A percentile compares a stretch with the other conserved stretches of the same genome.
phyloP scores from a whole-genome alignment of 2,113 vertebrate genomes.

The Henicopernis longicauda region DNA sequence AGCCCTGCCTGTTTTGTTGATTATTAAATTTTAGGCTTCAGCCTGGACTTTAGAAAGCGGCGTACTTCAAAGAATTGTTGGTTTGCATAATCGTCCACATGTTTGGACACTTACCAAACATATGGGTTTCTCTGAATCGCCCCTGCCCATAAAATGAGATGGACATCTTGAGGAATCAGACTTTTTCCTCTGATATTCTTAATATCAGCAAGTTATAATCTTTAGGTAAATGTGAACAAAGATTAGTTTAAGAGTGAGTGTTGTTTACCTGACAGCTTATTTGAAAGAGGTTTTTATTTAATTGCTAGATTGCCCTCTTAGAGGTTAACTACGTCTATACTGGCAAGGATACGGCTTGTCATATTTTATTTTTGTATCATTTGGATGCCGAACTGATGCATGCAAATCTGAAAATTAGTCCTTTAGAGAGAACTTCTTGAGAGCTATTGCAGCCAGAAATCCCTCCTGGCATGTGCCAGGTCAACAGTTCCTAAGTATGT shows the following conservation, averaged over 20 bases:
- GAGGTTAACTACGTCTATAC: background rate
- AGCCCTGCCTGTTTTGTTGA: slow-evolving; percentile 42
- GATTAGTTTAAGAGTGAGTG: background rate
- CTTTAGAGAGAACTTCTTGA: background rate
- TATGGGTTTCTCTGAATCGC: slow-evolving; percentile 39
- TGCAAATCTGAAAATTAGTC: background rate
- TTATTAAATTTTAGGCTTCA: slow-evolving; percentile 56
- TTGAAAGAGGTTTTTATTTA: background rate
- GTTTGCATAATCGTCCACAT: slow-evolving; percentile 52
- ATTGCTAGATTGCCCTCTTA: background rate
- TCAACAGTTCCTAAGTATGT: slow-evolving; percentile 19
- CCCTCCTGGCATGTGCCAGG: background rate
- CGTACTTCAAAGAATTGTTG: slow-evolving; percentile 47
- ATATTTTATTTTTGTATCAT: background rate
- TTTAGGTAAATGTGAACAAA: background rate
- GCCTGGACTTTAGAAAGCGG: slow-evolving; percentile 33
- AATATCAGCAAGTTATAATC: background rate
- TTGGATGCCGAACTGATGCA: background rate
- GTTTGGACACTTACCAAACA: slow-evolving; percentile 56
- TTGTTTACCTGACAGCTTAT: background rate
- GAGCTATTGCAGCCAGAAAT: background rate
- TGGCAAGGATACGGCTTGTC: background rate
- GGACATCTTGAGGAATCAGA: slow-evolving; percentile 31
- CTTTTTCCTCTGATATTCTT: slow-evolving; percentile 3
- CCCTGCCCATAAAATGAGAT: slow-evolving; percentile 23